These are phyloP conservation scores for Glaucopsyche alexis DNA, from an alignment of 2,888 invertebrate species.

Conservation along the genomic window DNA sequence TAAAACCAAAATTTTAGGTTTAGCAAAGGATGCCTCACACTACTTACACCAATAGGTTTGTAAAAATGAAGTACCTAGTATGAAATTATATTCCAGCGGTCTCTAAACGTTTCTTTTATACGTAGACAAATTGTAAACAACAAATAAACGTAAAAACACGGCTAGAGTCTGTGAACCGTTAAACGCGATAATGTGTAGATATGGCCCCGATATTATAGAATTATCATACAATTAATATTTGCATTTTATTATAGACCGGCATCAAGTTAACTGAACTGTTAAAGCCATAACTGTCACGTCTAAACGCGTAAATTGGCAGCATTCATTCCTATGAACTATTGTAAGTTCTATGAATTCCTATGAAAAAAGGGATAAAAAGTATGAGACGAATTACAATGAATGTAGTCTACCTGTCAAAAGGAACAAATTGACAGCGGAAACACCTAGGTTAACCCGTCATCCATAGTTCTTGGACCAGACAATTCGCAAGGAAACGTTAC, in stretches of 20 bases:
- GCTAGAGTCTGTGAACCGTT: background rate
- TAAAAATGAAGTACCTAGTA: no score
- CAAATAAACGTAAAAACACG: background rate
- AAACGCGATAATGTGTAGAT: conserved; percentile 8
- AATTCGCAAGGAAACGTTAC: no score
- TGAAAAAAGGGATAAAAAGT: background rate
- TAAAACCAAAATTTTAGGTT: no score
- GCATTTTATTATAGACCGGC: conserved; percentile 21
- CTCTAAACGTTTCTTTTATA: background rate
- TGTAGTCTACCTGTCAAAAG: background rate
- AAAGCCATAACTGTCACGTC: background rate
- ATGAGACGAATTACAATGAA: background rate
- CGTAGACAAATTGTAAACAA: conserved; percentile 6
- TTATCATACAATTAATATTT: conserved; percentile 27
- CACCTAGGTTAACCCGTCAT: background rate
- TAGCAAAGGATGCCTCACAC: no score
- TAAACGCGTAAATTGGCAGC: background rate
- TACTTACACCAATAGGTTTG: no score
- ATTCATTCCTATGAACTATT: background rate
- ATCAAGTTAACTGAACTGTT: background rate
- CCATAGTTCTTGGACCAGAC: no score
- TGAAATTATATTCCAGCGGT: no score
- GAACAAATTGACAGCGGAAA: background rate
- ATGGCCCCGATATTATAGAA: background rate
- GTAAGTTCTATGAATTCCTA: background rate